These are phyloP conservation scores for Macrobrachium rosenbergii DNA, from an alignment of 1,140 invertebrate genomes.

Conservation along the genomic window DNA sequence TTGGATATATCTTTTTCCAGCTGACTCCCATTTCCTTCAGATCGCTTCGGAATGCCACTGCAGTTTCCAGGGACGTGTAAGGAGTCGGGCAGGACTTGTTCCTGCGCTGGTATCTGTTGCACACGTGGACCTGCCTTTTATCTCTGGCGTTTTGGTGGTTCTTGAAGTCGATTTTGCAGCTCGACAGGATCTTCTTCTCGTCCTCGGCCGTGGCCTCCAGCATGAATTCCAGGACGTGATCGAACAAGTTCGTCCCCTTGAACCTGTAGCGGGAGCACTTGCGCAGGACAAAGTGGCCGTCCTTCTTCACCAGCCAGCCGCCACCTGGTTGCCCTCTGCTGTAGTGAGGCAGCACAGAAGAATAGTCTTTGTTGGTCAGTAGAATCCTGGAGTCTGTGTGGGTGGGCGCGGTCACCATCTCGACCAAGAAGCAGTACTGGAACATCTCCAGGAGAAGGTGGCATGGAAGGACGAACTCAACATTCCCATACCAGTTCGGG, in stretches of 20 bases:
- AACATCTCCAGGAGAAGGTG: conserved; percentile 11
- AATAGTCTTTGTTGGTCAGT: conserved; percentile 41
- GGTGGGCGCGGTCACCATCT: conserved; percentile 50
- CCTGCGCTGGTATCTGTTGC: conserved; percentile 37
- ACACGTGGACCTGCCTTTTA: conserved; percentile 17
- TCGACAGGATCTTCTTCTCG: conserved; percentile 33
- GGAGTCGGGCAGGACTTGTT: conserved; percentile 31
- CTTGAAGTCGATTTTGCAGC: conserved; percentile 40
- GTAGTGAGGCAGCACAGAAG: conserved; percentile 17
- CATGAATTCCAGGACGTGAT: conserved; percentile 36
- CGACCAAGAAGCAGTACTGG: conserved; percentile 38
- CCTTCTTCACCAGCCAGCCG: conserved; percentile 8
- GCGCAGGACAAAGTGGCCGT: conserved; percentile 26
- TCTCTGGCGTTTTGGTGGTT: conserved; percentile 32
- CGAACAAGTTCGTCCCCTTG: conserved; percentile 13
- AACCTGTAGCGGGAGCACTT: conserved; percentile 36
- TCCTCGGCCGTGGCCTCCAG: conserved; percentile 15
- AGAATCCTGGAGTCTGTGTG: conserved; percentile 37
- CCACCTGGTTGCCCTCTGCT: conserved; percentile 5
- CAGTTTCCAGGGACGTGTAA: background rate
- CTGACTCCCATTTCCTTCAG: background rate
- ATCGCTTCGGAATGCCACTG: background rate
- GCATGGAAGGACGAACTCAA: conserved; percentile 36
- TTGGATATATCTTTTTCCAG: background rate
- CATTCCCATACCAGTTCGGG: conserved; percentile 51